phyloP scores from a whole-genome alignment of 2,797 vertebrate genomes.

The Enteromius thamalakanensis region DNA sequence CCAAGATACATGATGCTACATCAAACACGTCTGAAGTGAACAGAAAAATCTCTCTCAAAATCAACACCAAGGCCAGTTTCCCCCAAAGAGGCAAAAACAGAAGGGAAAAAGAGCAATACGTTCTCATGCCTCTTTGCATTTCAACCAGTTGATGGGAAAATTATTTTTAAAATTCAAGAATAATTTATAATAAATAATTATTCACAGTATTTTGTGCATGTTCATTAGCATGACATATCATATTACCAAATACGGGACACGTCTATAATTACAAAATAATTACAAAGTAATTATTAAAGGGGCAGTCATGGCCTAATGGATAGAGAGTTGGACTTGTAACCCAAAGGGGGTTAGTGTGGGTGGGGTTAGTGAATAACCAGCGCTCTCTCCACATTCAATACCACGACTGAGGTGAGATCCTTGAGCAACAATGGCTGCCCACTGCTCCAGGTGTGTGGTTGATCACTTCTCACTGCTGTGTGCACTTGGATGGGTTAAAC shows the following conservation, averaged over 20 bases:
- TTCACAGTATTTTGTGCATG: neutral
- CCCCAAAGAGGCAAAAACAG: neutral
- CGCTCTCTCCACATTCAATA: too few species aligned
- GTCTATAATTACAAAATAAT: neutral
- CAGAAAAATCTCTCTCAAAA: constrained; percentile 4
- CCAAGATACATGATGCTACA: constrained; percentile 1
- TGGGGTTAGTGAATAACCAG: too few species aligned
- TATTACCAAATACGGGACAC: neutral
- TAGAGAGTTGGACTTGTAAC: too few species aligned
- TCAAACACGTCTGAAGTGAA: neutral
- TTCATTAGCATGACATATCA: neutral
- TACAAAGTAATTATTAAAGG: too few species aligned
- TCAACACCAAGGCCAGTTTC: neutral
- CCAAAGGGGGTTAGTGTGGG: too few species aligned
- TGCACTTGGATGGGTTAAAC: too few species aligned
- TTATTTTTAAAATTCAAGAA: neutral
- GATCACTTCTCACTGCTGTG: too few species aligned
- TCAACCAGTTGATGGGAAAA: neutral
- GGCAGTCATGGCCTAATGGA: too few species aligned
- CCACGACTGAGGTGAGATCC: too few species aligned
- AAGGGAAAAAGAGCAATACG: neutral
- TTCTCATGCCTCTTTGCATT: neutral
- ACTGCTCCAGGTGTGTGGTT: too few species aligned
- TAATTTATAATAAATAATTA: neutral
- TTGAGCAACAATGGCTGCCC: too few species aligned